Conservation (phyloP, 1,140 invertebrate species). For the Euglossa dilemma region DNA sequence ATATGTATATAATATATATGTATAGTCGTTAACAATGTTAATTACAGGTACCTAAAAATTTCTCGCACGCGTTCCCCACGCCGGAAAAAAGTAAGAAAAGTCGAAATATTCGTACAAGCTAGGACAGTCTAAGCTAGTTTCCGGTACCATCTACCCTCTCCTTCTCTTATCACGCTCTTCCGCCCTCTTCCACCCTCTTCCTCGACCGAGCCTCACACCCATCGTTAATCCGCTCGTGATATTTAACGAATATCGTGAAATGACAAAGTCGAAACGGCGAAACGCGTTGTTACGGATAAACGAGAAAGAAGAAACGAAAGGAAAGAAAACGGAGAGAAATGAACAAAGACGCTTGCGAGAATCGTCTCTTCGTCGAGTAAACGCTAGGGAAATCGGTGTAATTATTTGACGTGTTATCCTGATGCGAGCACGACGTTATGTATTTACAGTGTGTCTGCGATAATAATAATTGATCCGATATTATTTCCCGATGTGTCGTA, state of each 20-base stretch:
- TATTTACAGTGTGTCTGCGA: constrained; percentile 15
- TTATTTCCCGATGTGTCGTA: constrained; percentile 2
- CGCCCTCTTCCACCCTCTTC: neutral
- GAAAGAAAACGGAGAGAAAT: constrained; percentile 37
- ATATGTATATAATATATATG: constrained; percentile 42
- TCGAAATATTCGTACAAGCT: constrained; percentile 62
- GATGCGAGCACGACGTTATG: neutral
- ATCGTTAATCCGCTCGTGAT: too few species aligned
- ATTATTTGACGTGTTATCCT: neutral
- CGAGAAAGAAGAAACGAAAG: neutral
- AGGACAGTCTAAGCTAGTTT: constrained; percentile 58
- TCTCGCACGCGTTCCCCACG: constrained; percentile 56
- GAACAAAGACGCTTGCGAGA: constrained; percentile 34
- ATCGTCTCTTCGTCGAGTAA: constrained; percentile 25
- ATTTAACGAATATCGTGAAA: too few species aligned
- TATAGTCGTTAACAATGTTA: constrained; percentile 53
- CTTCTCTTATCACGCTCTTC: neutral
- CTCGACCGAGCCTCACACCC: too few species aligned
- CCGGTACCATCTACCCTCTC: neutral
- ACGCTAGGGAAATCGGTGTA: constrained; percentile 33
- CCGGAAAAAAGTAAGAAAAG: constrained; percentile 62
- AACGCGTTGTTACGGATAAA: too few species aligned
- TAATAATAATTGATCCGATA: constrained; percentile 11
- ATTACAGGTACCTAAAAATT: constrained; percentile 65
- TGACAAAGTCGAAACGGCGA: too few species aligned